Conservation (phyloP, 2,888 invertebrate genomes). For the Eugnorisma glareosa region DNA sequence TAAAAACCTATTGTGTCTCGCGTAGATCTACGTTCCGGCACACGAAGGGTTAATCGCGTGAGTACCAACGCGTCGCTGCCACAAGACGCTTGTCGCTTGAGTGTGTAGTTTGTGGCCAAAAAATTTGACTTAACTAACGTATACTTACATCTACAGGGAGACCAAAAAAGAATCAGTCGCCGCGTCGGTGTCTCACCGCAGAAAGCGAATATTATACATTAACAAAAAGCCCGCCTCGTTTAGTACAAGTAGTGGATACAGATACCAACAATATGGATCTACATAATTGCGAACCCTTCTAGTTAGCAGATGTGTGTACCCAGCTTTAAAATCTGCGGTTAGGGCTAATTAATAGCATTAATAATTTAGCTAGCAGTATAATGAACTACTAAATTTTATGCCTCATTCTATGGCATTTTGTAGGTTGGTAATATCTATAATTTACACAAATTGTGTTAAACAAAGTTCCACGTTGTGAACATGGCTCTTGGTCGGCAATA, state of each 20-base stretch:
- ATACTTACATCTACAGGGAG: not conserved
- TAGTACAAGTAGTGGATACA: not conserved
- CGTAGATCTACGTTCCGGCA: too few species aligned
- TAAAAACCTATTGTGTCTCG: too few species aligned
- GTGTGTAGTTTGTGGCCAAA: not conserved
- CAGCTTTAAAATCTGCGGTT: slow-evolving; percentile 29
- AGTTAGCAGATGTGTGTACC: slow-evolving; percentile 3
- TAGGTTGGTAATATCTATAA: not conserved
- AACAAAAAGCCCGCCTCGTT: not conserved
- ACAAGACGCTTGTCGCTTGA: not conserved
- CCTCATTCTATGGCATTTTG: not conserved
- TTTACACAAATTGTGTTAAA: slow-evolving; percentile 1
- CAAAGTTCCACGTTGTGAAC: not conserved
- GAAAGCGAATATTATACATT: not conserved
- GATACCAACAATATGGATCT: not conserved
- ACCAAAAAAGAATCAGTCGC: too few species aligned
- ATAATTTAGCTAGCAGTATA: slow-evolving; percentile 14
- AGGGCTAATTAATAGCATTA: slow-evolving; percentile 32
- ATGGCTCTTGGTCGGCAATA: not conserved
- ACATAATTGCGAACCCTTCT: not conserved
- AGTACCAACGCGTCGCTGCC: not conserved
- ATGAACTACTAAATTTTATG: slow-evolving; percentile 3
- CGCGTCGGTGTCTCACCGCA: too few species aligned
- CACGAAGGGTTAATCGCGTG: not conserved
- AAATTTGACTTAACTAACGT: not conserved